A percentile compares a stretch with the other conserved stretches of the same genome.
Conservation (phyloP, 1,140 invertebrate species). For the Amphibalanus amphitrite region DNA sequence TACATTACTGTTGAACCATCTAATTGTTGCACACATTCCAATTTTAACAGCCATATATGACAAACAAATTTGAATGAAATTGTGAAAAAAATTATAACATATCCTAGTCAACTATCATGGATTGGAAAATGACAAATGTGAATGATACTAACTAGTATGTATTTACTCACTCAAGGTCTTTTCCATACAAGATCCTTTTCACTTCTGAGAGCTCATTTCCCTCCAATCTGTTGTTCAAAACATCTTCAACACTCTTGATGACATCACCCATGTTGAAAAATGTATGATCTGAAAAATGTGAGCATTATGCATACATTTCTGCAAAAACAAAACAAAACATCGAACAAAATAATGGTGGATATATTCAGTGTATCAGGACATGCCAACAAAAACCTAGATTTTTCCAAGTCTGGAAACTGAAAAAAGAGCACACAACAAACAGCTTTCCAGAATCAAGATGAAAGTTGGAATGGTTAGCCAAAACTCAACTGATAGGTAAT, state of each 20-base stretch:
- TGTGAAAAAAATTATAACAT: slow-evolving; percentile 11
- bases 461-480: too few relatives aligned
- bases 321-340: too few relatives aligned
- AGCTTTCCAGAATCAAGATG: too few relatives aligned
- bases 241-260: slow-evolving; percentile 42
- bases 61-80: not conserved
- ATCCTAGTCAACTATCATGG: slow-evolving; percentile 19
- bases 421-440: too few relatives aligned
- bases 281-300: not conserved
- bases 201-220: slow-evolving; percentile 46
- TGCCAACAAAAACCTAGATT: too few relatives aligned
- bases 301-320: not conserved
- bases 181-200: slow-evolving; percentile 58
- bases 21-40: not conserved
- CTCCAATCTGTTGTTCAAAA: slow-evolving; percentile 43
- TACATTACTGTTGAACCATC: slow-evolving; percentile 8
- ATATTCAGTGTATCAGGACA: too few relatives aligned
- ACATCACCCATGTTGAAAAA: slow-evolving; percentile 17
- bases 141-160: slow-evolving; percentile 19
- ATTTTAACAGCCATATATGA: not conserved
- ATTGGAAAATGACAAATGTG: slow-evolving; percentile 16
- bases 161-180: slow-evolving; percentile 37
- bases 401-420: too few relatives aligned
- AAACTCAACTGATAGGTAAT: too few relatives aligned
- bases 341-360: too few relatives aligned